phyloP scores from a whole-genome alignment of 2,113 vertebrate species.

The Percopsis transmontana region DNA sequence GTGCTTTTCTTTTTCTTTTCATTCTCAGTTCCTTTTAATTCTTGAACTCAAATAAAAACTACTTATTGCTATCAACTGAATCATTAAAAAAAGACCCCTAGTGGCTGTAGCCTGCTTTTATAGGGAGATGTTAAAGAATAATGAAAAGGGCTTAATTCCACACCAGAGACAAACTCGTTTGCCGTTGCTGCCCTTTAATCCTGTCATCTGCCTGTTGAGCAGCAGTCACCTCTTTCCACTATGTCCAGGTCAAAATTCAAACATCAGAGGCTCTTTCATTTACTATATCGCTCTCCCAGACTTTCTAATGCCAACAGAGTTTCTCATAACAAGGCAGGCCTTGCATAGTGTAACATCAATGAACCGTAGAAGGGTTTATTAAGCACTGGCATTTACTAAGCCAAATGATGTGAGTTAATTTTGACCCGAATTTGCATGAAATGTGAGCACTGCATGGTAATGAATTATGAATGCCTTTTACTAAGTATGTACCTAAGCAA shows the following conservation, averaged over 20 bases:
- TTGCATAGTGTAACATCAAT: constrained; percentile 8
- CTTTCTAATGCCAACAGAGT: constrained; percentile 18
- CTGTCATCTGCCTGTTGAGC: constrained; percentile 22
- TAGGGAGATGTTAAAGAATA: constrained; percentile 30
- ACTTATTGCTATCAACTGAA: constrained; percentile 20
- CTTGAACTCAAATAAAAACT: constrained; percentile 25
- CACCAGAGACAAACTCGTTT: constrained; percentile 1
- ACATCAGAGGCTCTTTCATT: constrained; percentile 38
- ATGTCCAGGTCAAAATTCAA: constrained; percentile 42
- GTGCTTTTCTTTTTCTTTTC: background rate
- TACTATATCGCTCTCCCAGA: constrained; percentile 21
- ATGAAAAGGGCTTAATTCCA: constrained; percentile 27
- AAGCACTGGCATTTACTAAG: background rate
- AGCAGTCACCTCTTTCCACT: constrained; percentile 24
- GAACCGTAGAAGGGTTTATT: background rate
- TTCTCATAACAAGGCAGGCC: constrained; percentile 29
- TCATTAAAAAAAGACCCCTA: too few relatives aligned
- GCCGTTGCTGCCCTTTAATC: constrained; percentile 38
- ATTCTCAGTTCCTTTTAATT: background rate
- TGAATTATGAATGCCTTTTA: background rate
- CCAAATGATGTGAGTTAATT: background rate
- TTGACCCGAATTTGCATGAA: background rate
- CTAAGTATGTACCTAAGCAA: too few relatives aligned
- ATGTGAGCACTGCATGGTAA: background rate
- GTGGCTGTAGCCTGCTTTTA: constrained; percentile 17